Base-by-base conservation (phyloP, 2,888 invertebrate genomes). In the Seladonia tumulorum region DNA sequence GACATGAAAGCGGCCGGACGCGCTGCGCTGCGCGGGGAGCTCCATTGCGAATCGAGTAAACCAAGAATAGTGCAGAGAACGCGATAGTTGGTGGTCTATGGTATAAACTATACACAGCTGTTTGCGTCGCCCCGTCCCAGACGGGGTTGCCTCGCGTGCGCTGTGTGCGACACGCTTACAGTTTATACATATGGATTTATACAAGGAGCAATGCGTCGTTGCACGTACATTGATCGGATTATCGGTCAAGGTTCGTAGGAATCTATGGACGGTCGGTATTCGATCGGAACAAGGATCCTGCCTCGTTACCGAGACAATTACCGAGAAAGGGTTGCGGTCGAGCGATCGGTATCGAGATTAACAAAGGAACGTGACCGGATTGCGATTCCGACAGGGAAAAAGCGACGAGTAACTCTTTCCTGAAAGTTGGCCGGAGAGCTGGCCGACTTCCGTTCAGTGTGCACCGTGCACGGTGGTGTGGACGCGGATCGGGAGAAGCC, bases 11-110 rank as follows among this genome's bases (percentile, higher is more conserved):
- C 39, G 63, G 35, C 68, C 39, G 35, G 45, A 47, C 72, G 66
- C 76, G 63, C n/a, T 63, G 49, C 39, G 25, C 47, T 25, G 16
- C 7, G 16, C 35, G 63, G 70, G 60, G 72, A 39, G 73, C 77
- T 84, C 12, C 73, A 73, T 80, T 88, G 81, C 66, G 75, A 63
- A 88, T 87, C 79, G 39, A 88, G 81, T 88, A 76, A 87, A 85
- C 73, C 75, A 80, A 83, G 47, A 85, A 84, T 53, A 53, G 42
- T 16, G 47, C 53, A 22, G 29, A 25, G 29, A 29, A 63, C 63
- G 63, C 16, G 63, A 29, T 29, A 16, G 63, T 16, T 29, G 12
- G 29, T 18, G 73, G 2, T 35, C 75, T 18, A 25, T 35, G 39
- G 66, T 81, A 86, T 75, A 83, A 89, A 53, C 53, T 22, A 22